A percentile compares a stretch with the other conserved stretches of the same genome.
Evolutionary conservation across 2,797 vertebrate species (phyloP).

Genomic region (Aldrovandia affinis): DNA sequence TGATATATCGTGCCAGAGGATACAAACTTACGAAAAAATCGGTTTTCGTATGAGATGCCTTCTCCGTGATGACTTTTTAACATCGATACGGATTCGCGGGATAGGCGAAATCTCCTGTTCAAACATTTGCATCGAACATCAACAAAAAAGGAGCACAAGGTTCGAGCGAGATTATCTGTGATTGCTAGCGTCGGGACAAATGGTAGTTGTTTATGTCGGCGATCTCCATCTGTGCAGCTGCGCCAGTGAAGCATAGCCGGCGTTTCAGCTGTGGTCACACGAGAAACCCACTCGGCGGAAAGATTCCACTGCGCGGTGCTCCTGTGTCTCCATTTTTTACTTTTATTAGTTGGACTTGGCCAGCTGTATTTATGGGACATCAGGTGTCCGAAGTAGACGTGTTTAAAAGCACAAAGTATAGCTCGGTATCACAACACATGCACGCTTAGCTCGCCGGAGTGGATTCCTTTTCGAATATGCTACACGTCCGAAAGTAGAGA

Average conservation of each 20-base stretch:
- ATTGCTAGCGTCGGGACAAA: background rate
- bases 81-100: background rate
- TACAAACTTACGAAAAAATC: slow-evolving; percentile 28
- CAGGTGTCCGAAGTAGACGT: background rate
- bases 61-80: too few species aligned
- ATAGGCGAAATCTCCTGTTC: background rate
- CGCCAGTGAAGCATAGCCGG: background rate
- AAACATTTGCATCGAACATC: background rate
- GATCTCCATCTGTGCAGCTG: background rate
- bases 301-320: background rate
- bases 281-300: background rate
- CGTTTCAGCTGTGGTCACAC: background rate
- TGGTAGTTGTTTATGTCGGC: background rate
- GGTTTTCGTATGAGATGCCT: too few species aligned
- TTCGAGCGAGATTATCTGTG: background rate
- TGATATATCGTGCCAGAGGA: background rate
- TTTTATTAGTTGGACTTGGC: background rate
- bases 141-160: background rate
- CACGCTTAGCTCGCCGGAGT: background rate
- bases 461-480: too few species aligned
- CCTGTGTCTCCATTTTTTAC: too few species aligned
- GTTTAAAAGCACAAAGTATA: background rate
- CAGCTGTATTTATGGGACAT: background rate
- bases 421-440: background rate
- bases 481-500: slow-evolving; percentile 14